Percentiles rank a stretch among this genome's conserved stretches.
These are phyloP conservation scores for Chloroceryle amazona DNA, from an alignment of 2,797 vertebrate species.

Conservation along the genomic window DNA sequence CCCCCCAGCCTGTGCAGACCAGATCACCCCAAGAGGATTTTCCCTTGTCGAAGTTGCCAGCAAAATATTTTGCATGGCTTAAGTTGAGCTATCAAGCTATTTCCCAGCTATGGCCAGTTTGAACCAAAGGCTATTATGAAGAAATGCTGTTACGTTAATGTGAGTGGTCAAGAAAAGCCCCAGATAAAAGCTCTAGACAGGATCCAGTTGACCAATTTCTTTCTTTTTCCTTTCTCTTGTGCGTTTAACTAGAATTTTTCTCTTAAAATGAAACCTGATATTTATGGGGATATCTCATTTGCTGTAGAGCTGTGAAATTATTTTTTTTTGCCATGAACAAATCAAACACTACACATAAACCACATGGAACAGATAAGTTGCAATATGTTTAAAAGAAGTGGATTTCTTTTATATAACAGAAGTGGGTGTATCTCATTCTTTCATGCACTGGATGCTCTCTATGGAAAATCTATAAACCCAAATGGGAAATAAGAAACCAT, in stretches of 20 bases:
- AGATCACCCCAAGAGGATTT: slow-evolving; percentile 32
- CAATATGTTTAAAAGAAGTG: background rate
- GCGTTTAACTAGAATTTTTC: background rate
- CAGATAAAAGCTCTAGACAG: background rate
- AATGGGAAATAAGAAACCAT: background rate
- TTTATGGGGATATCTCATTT: slow-evolving; percentile 25
- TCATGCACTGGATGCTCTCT: background rate
- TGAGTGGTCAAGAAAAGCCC: background rate
- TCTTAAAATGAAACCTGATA: slow-evolving; percentile 23
- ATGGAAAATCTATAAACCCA: slow-evolving; percentile 21
- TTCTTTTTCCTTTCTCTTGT: background rate
- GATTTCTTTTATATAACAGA: background rate
- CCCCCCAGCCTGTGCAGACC: background rate
- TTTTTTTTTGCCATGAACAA: background rate
- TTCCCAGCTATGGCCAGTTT: background rate
- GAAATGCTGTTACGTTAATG: background rate
- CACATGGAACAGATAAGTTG: background rate
- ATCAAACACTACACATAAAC: background rate
- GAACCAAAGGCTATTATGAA: background rate
- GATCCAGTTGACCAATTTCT: background rate
- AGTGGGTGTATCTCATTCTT: background rate
- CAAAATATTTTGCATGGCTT: slow-evolving; percentile 26
- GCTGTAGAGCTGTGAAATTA: background rate
- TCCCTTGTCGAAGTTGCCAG: background rate
- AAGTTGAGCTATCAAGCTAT: background rate